A percentile compares a stretch with the other conserved stretches of the same genome.
These are phyloP conservation scores for Aricia artaxerxes DNA, from an alignment of 2,888 invertebrate genomes.

Conservation along the genomic window DNA sequence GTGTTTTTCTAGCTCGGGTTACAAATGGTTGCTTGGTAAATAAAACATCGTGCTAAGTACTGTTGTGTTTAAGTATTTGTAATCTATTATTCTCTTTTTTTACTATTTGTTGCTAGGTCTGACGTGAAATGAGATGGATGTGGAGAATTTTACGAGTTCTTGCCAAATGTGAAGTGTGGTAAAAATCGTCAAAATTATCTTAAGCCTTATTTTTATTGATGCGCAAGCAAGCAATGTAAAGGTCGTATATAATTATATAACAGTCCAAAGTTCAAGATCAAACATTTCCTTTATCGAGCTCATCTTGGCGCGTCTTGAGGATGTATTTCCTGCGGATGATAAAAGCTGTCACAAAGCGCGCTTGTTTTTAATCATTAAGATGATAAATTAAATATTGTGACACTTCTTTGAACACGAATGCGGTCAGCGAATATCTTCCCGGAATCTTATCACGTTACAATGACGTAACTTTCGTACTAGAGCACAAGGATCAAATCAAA, in stretches of 20 bases:
- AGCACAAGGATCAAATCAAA: too few relatives aligned
- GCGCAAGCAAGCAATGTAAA: too few relatives aligned
- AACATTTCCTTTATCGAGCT: not conserved
- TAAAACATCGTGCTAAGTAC: not conserved
- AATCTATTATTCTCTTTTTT: not conserved
- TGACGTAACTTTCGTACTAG: not conserved
- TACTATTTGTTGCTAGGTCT: not conserved
- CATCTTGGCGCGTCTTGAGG: not conserved
- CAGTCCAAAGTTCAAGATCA: not conserved
- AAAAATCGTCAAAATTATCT: too few relatives aligned
- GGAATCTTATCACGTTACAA: slow-evolving; percentile 6
- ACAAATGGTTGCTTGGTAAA: not conserved
- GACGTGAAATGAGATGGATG: not conserved
- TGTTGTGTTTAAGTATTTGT: not conserved
- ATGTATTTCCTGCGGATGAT: not conserved
- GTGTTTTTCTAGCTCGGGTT: slow-evolving; percentile 18
- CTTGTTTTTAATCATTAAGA: slow-evolving; percentile 15
- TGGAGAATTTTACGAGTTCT: too few relatives aligned
- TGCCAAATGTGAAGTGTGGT: too few relatives aligned
- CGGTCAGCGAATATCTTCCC: slow-evolving; percentile 20
- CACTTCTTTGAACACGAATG: slow-evolving; percentile 13
- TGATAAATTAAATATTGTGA: slow-evolving; percentile 26
- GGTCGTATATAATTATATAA: too few relatives aligned
- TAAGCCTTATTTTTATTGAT: too few relatives aligned
- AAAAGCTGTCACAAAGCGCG: slow-evolving; percentile 9